Evolutionary conservation across 2,888 invertebrate species (phyloP).

Genomic region (Blastobasis lacticolella): DNA sequence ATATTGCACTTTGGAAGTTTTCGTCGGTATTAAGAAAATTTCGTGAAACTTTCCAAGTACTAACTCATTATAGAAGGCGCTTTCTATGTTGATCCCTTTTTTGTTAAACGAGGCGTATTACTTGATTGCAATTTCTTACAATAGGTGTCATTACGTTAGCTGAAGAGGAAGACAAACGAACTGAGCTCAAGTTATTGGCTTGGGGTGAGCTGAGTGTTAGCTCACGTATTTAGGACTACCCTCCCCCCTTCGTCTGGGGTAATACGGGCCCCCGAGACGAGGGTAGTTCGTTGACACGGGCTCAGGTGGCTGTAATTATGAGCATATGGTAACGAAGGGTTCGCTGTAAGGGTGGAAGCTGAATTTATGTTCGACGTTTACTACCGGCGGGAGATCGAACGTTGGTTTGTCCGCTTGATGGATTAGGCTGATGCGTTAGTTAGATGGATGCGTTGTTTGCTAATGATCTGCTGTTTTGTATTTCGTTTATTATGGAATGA

Average conservation of each 20-base stretch:
- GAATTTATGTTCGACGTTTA: not conserved
- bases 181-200: constrained; percentile 31
- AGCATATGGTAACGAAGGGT: constrained; percentile 9
- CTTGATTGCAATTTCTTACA: too few relatives aligned
- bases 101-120: too few relatives aligned
- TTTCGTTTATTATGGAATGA: too few relatives aligned
- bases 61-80: too few relatives aligned
- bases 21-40: too few relatives aligned
- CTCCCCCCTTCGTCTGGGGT: not conserved
- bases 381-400: not conserved
- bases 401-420: not conserved
- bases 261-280: too few relatives aligned
- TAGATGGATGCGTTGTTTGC: not conserved
- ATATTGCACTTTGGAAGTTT: too few relatives aligned
- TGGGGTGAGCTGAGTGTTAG: constrained; percentile 13
- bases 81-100: too few relatives aligned
- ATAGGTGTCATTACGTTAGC: not conserved
- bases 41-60: too few relatives aligned
- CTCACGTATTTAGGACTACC: constrained; percentile 4
- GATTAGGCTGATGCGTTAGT: not conserved
- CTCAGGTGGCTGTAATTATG: constrained; percentile 3
- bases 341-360: not conserved
- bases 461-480: too few relatives aligned
- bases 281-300: too few relatives aligned
- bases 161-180: constrained; percentile 17